Evolutionary conservation across 1,140 invertebrate genomes (phyloP), one percentile per base, ranked within the genome.

Genomic region (Formica exsecta): DNA sequence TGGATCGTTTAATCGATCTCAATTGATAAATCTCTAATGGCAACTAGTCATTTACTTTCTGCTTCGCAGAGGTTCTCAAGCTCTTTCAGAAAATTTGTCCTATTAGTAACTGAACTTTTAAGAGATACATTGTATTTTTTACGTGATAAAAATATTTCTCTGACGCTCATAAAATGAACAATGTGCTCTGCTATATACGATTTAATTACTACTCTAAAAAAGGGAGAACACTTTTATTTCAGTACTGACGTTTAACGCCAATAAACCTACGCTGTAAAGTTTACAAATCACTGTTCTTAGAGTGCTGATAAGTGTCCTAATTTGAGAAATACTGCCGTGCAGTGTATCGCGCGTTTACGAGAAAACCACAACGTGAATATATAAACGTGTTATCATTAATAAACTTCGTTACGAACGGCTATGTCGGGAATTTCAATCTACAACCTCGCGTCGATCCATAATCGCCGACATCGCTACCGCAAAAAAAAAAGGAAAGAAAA

Each of bases 391-490:
- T 80, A 80, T 80, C 70, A 54, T 57, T 81, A 81, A 81, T 81
- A 81, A 81, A 81, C 54, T 81, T 81, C 66, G 64, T 59, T 81
- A 81, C 51, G 25, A 70, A 81, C 77, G 77, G 73, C 51, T 54
- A 68, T 19, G 57, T 44, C 66, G 66, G 36, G 79, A 81, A 81
- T 73, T 81, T 68, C 51, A 73, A 73, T 81, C 36, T 73, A 44
- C 25, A 81, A 25, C 44, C 5, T 29, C 44, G 62, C 54, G 36
- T 16, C 11, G 36, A 9, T 48, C 8, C 22, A 32, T 70, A 73
- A 81, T 81, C 48, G 32, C 6, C 38, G 51, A 8, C 59, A 54
- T 54, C 44, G 59, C 48, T 61, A 19, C 19, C 64, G 19, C 36
- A 41, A 29, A 22, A 29, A 8, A 16, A 44, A 44, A 11, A 44